phyloP scores from a whole-genome alignment of 2,113 vertebrate genomes.

The Tautogolabrus adspersus region DNA sequence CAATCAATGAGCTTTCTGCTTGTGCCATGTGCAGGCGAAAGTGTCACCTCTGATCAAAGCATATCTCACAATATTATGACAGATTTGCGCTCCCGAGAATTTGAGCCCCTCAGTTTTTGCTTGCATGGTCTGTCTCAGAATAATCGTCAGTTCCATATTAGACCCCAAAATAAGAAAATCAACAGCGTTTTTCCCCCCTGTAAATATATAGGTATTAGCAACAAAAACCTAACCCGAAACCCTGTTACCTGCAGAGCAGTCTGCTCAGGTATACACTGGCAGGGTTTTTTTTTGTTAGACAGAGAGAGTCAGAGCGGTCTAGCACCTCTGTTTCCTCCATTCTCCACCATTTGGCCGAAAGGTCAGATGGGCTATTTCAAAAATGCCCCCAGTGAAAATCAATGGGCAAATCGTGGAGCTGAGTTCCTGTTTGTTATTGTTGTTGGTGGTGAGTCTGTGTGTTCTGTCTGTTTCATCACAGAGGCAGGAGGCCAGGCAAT shows the following conservation, averaged over 20 bases:
- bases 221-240: constrained; percentile 18
- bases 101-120: background rate
- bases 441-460: constrained; percentile 64
- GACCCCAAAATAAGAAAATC: too few species aligned
- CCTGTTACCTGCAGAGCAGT: constrained; percentile 21
- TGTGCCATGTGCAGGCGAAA: background rate
- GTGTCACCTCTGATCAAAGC: background rate
- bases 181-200: too few species aligned
- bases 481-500: constrained; percentile 63
- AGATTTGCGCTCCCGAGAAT: background rate
- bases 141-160: background rate
- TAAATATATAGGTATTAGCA: constrained; percentile 14
- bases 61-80: constrained; percentile 1
- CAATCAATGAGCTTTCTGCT: background rate
- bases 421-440: constrained; percentile 77
- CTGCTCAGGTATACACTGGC: constrained; percentile 38
- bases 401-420: constrained; percentile 82
- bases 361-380: constrained; percentile 85
- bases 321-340: constrained; percentile 71
- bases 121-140: background rate
- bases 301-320: constrained; percentile 51
- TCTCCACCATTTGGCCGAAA: constrained; percentile 80
- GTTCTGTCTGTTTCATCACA: constrained; percentile 66
- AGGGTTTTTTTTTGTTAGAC: constrained; percentile 51
- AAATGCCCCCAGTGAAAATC: constrained; percentile 86